Conservation (phyloP, 2,888 invertebrate genomes). For the Agrypnus murinus region DNA sequence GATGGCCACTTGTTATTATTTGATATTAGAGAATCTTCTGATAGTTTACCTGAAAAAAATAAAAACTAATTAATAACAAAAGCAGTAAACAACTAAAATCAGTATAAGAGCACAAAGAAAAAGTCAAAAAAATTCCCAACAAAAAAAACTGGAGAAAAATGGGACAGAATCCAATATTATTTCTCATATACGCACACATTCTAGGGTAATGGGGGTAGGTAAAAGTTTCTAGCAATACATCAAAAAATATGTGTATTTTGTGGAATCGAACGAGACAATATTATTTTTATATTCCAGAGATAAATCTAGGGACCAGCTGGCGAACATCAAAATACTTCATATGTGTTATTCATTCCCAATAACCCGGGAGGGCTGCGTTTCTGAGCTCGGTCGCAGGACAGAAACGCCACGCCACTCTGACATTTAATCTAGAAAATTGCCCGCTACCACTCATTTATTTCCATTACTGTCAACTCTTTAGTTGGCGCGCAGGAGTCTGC, state of each 20-base stretch:
- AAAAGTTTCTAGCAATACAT: slow-evolving; percentile 38
- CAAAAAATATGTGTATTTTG: slow-evolving; percentile 57
- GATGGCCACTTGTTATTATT: slow-evolving; percentile 72
- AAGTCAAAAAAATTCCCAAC: background rate
- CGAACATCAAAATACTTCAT: slow-evolving; percentile 69
- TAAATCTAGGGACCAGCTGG: slow-evolving; percentile 71
- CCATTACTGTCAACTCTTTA: slow-evolving; percentile 77
- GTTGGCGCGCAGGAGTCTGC: slow-evolving; percentile 62
- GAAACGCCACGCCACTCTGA: slow-evolving; percentile 72
- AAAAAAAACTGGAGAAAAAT: no score
- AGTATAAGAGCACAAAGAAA: background rate
- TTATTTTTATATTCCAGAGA: slow-evolving; percentile 71
- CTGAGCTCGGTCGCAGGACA: slow-evolving; percentile 65
- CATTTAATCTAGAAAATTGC: slow-evolving; percentile 81
- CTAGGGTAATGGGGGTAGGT: slow-evolving; percentile 13
- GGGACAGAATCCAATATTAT: background rate
- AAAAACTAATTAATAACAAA: slow-evolving; percentile 5
- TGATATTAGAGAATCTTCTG: slow-evolving; percentile 68
- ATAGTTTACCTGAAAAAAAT: slow-evolving; percentile 68
- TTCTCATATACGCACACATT: slow-evolving; percentile 31
- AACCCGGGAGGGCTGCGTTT: slow-evolving; percentile 62
- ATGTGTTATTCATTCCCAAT: slow-evolving; percentile 70
- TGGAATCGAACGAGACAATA: slow-evolving; percentile 70
- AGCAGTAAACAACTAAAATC: background rate
- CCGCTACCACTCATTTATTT: slow-evolving; percentile 77